Base-by-base conservation (phyloP, 1,140 invertebrate genomes). In the Paracyclopina nana region DNA sequence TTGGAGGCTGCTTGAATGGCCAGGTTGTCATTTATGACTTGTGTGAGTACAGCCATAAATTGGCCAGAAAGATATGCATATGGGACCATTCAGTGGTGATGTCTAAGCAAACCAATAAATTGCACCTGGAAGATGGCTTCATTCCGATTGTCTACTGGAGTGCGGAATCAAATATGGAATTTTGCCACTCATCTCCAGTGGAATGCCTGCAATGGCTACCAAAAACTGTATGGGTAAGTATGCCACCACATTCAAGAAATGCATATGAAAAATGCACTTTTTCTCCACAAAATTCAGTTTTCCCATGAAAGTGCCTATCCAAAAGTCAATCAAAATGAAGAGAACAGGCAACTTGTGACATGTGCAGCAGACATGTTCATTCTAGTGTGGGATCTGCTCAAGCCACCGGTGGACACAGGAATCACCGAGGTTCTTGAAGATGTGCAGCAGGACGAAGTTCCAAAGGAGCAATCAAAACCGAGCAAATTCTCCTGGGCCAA, bases 21-120 rank as follows among this genome's bases (percentile, higher is more conserved):
- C 50, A 52, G 30, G 5, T 52, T 16, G 41, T 52, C 9, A 45
- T 52, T 20, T 52, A 41, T 34, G 50, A 52, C 18, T 2, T 52
- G 6, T 4, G 25, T 8, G 11, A 22, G 6, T 48, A 48, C 24
- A 16, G 16, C 25, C 22, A 16, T 9, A 48, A 48, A 12, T 28
- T 48, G 16, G 27, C 27, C 5, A 28, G 14, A 16, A 48, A 30
- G 14, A 9, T 28, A 2, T 48, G 45, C 14, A 48, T 29, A 11
- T 48, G 45, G 45, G 20, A 27, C 16, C 27, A 48, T 30, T 16
- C 27, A 12, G 22, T 28, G 6, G 25, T 48, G 9, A n/a, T 48
- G 2, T 26, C 45, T 6, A 14, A 26, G 6, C 45, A 27, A 24
- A 16, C 16, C 6, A 27, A 48, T 31, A 48, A 48, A 14, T 22